These are phyloP conservation scores for Murina feae DNA, from an alignment of 2,113 vertebrate species.

Conservation along the genomic window DNA sequence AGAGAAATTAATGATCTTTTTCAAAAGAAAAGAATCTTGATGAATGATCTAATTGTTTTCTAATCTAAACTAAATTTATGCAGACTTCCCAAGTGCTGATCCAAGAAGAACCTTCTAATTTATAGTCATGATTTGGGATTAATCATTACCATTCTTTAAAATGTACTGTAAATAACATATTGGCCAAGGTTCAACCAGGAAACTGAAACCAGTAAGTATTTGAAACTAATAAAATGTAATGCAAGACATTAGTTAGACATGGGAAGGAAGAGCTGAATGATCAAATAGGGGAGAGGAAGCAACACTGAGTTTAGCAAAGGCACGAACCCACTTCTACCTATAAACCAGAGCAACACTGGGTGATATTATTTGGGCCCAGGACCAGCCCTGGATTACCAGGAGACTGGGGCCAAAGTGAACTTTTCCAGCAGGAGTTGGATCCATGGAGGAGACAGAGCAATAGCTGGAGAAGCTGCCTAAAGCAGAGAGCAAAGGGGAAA, in stretches of 20 bases:
- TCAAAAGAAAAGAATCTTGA: not conserved
- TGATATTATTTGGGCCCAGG: not conserved
- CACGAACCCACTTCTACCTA: not conserved
- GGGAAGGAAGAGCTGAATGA: not conserved
- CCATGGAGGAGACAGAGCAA: not conserved
- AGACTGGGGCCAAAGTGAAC: not conserved
- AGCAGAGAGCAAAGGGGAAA: not conserved
- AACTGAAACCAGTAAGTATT: not conserved
- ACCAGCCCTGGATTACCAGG: not conserved
- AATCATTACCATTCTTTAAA: not conserved
- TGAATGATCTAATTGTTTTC: not conserved
- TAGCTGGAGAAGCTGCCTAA: not conserved
- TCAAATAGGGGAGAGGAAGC: not conserved
- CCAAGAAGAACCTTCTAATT: not conserved
- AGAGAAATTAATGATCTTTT: conserved; percentile 2
- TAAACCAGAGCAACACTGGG: not conserved
- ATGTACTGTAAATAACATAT: not conserved
- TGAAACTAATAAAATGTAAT: not conserved
- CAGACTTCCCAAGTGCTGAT: not conserved
- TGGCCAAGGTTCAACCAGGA: not conserved
- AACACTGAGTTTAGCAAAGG: not conserved
- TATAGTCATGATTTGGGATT: not conserved
- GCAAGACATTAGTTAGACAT: not conserved
- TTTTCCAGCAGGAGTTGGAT: not conserved
- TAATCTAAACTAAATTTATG: not conserved